Evolutionary conservation across 2,888 invertebrate genomes (phyloP).

Genomic region (Octonoba sinensis): DNA sequence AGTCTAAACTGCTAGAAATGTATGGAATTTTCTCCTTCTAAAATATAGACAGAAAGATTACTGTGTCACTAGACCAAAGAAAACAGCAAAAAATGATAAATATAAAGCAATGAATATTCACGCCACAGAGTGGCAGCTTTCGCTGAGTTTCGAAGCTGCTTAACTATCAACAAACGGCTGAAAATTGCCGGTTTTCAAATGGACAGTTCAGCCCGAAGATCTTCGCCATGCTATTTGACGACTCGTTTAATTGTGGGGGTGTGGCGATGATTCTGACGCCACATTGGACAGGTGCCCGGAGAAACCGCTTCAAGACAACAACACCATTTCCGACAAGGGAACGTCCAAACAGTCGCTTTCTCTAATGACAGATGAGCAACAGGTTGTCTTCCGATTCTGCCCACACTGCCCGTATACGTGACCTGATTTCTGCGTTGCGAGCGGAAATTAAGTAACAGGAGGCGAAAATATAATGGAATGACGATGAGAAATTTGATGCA

Average conservation of each 20-base stretch:
- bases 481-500: too few species aligned
- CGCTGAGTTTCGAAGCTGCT: not conserved
- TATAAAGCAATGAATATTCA: too few species aligned
- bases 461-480: conserved; percentile 5
- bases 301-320: conserved; percentile 3
- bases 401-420: conserved; percentile 29
- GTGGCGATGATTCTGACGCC: conserved; percentile 50
- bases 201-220: not conserved
- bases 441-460: conserved; percentile 46
- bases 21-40: too few species aligned
- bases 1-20: too few species aligned
- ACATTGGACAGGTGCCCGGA: conserved; percentile 44
- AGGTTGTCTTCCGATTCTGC: conserved; percentile 16
- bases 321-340: conserved; percentile 25
- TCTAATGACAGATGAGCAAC: conserved; percentile 46
- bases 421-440: conserved; percentile 33
- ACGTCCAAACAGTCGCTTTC: conserved; percentile 4
- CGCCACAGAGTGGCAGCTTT: too few species aligned
- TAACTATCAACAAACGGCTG: not conserved
- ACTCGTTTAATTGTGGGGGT: conserved; percentile 21
- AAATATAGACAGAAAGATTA: too few species aligned
- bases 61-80: too few species aligned
- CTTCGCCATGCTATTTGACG: conserved; percentile 10
- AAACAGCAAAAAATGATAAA: too few species aligned
- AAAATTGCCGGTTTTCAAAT: conserved; percentile 11